A percentile compares a stretch with the other conserved stretches of the same genome.
phyloP scores from a whole-genome alignment of 2,797 vertebrate genomes.

The Dipus sagitta region DNA sequence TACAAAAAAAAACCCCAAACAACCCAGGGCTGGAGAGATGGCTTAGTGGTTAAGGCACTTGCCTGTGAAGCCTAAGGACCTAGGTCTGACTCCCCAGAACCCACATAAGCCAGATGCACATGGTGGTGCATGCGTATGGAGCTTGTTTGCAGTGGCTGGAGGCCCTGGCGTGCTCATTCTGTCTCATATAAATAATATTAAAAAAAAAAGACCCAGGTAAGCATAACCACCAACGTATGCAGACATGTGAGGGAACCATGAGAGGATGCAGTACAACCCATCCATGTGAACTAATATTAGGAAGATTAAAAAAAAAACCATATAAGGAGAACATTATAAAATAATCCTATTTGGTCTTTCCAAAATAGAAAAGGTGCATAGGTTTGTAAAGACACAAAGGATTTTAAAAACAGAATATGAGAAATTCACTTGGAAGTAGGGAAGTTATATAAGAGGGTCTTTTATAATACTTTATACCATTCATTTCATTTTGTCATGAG shows the following conservation, averaged over 20 bases:
- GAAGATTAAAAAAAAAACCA: too few species aligned
- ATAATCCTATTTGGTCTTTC: not conserved
- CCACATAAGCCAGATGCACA: too few species aligned
- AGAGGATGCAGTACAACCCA: not conserved
- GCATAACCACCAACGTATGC: not conserved
- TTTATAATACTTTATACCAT: slow-evolving; percentile 2
- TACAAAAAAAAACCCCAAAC: too few species aligned
- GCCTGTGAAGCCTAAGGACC: too few species aligned
- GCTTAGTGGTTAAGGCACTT: too few species aligned
- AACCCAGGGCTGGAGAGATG: too few species aligned
- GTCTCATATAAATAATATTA: too few species aligned
- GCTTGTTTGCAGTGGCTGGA: too few species aligned
- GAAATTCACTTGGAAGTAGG: slow-evolving; percentile 8
- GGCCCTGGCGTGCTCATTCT: too few species aligned
- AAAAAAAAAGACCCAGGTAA: not conserved
- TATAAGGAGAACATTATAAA: slow-evolving; percentile 6
- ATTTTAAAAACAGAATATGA: slow-evolving; percentile 27
- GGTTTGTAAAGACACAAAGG: slow-evolving; percentile 15
- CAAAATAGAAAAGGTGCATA: not conserved
- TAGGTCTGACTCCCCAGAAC: too few species aligned
- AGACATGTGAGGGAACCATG: not conserved
- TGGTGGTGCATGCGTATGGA: too few species aligned
- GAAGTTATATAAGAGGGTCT: not conserved
- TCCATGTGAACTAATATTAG: not conserved
- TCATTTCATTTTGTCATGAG: slow-evolving; percentile 37